Evolutionary conservation across 2,113 vertebrate genomes (phyloP).

Genomic region (Ptyas mucosa): DNA sequence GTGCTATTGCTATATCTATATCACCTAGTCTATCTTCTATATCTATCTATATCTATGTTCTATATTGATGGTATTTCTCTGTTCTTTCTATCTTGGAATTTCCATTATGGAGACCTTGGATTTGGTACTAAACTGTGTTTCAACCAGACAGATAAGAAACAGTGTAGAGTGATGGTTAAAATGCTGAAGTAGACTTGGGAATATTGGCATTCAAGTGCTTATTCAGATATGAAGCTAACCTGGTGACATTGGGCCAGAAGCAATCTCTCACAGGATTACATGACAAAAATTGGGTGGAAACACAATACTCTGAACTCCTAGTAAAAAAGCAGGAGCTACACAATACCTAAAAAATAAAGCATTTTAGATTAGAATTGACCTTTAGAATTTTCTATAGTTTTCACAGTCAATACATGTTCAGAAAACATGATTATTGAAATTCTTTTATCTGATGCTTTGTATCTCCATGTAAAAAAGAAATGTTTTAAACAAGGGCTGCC

Average conservation of each 20-base stretch:
- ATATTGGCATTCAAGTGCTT: neutral
- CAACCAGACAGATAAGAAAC: neutral
- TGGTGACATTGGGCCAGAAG: neutral
- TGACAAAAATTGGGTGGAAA: neutral
- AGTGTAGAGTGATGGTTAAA: neutral
- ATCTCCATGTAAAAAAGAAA: neutral
- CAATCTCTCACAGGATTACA: neutral
- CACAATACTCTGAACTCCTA: neutral
- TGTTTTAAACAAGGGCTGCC: neutral
- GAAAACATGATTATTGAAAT: neutral
- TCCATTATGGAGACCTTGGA: neutral
- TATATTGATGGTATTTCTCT: neutral
- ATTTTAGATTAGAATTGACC: neutral
- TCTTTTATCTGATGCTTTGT: neutral
- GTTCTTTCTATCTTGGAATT: neutral
- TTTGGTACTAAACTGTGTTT: neutral
- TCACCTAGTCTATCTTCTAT: neutral
- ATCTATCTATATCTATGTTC: neutral
- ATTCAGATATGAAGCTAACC: neutral
- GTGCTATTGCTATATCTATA: neutral
- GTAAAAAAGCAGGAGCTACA: neutral
- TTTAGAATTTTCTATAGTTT: neutral
- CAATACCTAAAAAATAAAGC: neutral
- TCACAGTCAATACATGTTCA: neutral
- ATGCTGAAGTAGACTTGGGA: neutral